Evolutionary conservation across 1,140 invertebrate genomes (phyloP).

Genomic region (Adoxophyes honmai): DNA sequence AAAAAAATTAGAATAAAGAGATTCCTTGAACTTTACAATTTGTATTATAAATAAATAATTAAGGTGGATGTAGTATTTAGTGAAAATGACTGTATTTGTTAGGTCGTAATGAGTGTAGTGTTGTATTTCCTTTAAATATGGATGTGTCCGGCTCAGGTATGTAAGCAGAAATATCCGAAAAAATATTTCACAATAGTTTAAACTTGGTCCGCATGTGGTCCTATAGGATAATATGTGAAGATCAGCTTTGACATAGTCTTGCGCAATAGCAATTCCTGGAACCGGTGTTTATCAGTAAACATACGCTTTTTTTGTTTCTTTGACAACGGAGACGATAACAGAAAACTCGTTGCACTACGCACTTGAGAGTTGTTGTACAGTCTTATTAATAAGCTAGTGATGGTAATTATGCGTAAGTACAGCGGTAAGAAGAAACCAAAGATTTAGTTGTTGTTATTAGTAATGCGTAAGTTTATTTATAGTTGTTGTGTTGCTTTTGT

Average conservation of each 20-base stretch:
- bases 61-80: background rate
- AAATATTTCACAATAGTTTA: slow-evolving; percentile 10
- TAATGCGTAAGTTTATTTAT: background rate
- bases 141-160: slow-evolving; percentile 52
- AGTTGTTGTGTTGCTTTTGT: background rate
- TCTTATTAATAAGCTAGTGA: slow-evolving; percentile 2
- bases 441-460: background rate
- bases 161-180: slow-evolving; percentile 13
- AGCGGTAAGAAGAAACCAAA: background rate
- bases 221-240: background rate
- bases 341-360: slow-evolving; percentile 22
- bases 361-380: slow-evolving; percentile 6
- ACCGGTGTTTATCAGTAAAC: slow-evolving; percentile 14
- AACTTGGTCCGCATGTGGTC: background rate
- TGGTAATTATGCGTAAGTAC: background rate
- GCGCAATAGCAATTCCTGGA: background rate
- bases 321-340: slow-evolving; percentile 50
- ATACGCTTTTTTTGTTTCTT: slow-evolving; percentile 32
- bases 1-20: background rate
- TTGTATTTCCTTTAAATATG: slow-evolving; percentile 31
- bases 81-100: background rate
- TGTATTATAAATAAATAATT: background rate
- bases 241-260: background rate
- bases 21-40: background rate
- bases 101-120: background rate